These are phyloP conservation scores for Petromus typicus DNA, from an alignment of 2,113 vertebrate species.

Conservation along the genomic window DNA sequence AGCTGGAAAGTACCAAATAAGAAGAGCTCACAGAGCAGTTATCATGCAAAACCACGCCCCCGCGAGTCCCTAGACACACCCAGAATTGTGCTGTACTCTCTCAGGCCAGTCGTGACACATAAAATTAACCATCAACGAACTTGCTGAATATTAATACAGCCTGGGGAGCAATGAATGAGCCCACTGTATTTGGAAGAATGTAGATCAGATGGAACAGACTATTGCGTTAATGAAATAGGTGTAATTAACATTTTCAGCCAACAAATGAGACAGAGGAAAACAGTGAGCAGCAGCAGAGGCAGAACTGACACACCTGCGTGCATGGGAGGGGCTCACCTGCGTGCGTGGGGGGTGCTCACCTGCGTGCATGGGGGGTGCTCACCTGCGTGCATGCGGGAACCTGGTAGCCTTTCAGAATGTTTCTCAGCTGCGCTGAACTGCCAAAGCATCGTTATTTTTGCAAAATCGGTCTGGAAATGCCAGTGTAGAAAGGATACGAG, in stretches of 20 bases:
- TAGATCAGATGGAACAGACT: neutral
- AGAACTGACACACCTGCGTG: neutral
- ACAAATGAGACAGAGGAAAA: neutral
- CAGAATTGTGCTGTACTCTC: neutral
- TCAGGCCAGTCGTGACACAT: neutral
- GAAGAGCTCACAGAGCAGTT: neutral
- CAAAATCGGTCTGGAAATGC: neutral
- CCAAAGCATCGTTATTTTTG: neutral
- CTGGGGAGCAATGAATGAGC: neutral
- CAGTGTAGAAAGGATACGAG: neutral
- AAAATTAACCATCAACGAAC: neutral
- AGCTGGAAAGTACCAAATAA: neutral
- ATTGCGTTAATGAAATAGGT: neutral
- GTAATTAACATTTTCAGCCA: neutral
- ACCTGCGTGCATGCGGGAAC: fast-evolving
- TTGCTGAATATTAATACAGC: no score
- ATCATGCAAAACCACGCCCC: neutral
- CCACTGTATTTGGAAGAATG: neutral
- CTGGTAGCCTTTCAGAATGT: neutral
- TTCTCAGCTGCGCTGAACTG: neutral
- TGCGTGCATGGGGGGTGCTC: no score
- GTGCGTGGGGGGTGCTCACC: fast-evolving
- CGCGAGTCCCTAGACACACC: neutral
- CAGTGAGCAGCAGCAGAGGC: neutral
- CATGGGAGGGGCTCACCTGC: fast-evolving